These are phyloP conservation scores for Chaunax sp. DNA, from an alignment of 2,797 vertebrate genomes.

Conservation along the genomic window DNA sequence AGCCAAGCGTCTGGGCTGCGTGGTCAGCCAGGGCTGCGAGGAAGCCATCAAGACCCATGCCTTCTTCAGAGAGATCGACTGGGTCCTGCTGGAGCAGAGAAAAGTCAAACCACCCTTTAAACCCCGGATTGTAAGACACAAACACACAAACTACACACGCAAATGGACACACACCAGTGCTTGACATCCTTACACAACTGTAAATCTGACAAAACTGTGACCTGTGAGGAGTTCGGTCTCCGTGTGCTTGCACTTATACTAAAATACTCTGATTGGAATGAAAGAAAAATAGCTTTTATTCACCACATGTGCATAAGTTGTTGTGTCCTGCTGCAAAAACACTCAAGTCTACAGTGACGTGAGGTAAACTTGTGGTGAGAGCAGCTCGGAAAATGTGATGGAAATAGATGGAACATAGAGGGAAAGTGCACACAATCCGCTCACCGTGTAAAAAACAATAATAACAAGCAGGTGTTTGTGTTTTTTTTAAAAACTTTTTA, in stretches of 20 bases:
- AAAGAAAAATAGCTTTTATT: too few relatives aligned
- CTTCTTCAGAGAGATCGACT: constrained; percentile 99
- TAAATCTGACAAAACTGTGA: background rate
- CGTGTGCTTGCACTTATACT: too few relatives aligned
- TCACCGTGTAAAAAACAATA: too few relatives aligned
- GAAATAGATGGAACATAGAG: background rate
- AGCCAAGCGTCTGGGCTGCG: constrained; percentile 95
- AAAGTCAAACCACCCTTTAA: constrained; percentile 98
- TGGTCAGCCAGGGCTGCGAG: constrained; percentile 92
- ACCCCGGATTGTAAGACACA: constrained; percentile 94
- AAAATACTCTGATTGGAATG: too few relatives aligned
- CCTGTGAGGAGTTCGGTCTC: too few relatives aligned
- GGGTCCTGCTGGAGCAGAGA: constrained; percentile 95
- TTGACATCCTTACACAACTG: background rate
- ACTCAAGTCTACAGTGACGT: background rate
- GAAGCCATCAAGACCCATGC: constrained; percentile 97
- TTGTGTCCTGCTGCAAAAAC: background rate
- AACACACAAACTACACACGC: constrained; percentile 4
- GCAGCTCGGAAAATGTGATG: background rate
- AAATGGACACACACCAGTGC: background rate
- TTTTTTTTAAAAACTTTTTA: too few relatives aligned
- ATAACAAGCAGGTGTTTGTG: too few relatives aligned
- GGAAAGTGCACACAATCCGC: too few relatives aligned
- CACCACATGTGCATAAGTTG: background rate
- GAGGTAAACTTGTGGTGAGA: constrained; percentile 7